phyloP scores from a whole-genome alignment of 2,113 vertebrate genomes.

The Aptenodytes forsteri region DNA sequence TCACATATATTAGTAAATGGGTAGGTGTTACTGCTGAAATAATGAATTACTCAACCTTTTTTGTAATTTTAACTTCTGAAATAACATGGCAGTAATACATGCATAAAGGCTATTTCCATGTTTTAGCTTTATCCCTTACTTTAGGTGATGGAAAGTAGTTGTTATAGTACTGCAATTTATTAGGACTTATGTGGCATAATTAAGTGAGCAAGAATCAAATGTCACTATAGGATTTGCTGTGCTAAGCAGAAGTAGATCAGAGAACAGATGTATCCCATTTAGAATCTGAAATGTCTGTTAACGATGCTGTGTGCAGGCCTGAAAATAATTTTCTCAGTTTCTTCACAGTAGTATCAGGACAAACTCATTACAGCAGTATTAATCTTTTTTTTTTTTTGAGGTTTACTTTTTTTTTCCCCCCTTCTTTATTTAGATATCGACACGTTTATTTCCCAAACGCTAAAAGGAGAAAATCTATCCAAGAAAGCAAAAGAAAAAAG shows the following conservation, averaged over 20 bases:
- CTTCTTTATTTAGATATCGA: conserved; percentile 85
- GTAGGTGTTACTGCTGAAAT: conserved; percentile 31
- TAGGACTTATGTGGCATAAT: conserved; percentile 66
- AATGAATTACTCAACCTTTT: conserved; percentile 37
- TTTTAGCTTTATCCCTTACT: conserved; percentile 53
- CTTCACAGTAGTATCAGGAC: conserved; percentile 12
- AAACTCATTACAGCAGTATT: conserved; percentile 39
- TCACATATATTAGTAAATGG: background rate
- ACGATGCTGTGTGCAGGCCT: conserved; percentile 3
- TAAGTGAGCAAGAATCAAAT: conserved; percentile 65
- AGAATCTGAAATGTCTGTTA: conserved; percentile 64
- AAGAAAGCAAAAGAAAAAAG: conserved; percentile 92
- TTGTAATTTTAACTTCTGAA: conserved; percentile 46
- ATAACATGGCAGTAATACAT: conserved; percentile 50
- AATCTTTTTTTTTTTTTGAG: conserved; percentile 49
- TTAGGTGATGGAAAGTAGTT: conserved; percentile 59
- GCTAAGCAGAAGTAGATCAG: conserved; percentile 69
- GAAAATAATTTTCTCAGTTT: conserved; percentile 60
- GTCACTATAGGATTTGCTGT: conserved; percentile 71
- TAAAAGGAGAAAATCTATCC: conserved; percentile 91
- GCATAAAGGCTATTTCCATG: conserved; percentile 50
- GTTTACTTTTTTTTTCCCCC: conserved; percentile 30
- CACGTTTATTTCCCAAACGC: conserved; percentile 80
- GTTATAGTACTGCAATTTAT: conserved; percentile 64
- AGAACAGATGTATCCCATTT: conserved; percentile 72